phyloP scores from a whole-genome alignment of 1,140 invertebrate genomes.

The Panagrolaimus sp. region DNA sequence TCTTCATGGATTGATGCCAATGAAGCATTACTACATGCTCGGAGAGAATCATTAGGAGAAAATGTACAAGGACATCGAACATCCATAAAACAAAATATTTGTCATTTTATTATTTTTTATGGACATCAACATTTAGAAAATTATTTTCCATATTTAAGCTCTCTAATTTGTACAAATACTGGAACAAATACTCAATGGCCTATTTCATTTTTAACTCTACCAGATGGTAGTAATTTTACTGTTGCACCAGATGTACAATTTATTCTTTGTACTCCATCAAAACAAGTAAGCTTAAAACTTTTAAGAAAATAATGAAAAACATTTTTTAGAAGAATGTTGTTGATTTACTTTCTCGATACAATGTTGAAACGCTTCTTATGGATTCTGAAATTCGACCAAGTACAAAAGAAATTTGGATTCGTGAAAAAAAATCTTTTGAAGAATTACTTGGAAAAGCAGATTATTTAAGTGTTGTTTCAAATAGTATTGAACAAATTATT shows the following conservation, averaged over 20 bases:
- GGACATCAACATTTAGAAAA: conserved; percentile 27
- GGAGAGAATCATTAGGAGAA: background rate
- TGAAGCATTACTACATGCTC: background rate
- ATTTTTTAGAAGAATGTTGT: conserved; percentile 28
- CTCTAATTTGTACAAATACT: conserved; percentile 22
- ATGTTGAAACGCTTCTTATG: conserved; percentile 25
- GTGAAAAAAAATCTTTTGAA: background rate
- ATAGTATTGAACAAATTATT: conserved; percentile 28
- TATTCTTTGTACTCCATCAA: conserved; percentile 24
- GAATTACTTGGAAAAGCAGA: conserved; percentile 17
- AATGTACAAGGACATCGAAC: background rate
- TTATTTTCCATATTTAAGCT: conserved; percentile 29
- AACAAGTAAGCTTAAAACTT: conserved; percentile 17
- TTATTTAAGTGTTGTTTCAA: conserved; percentile 30
- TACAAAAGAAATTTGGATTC: conserved; percentile 13
- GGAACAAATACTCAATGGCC: conserved; percentile 23
- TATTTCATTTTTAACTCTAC: conserved; percentile 30
- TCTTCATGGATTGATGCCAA: conserved; percentile 17
- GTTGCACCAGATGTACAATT: conserved; percentile 29
- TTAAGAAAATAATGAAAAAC: background rate
- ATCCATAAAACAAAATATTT: background rate
- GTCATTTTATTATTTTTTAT: conserved; percentile 32
- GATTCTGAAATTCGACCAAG: background rate
- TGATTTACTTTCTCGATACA: conserved; percentile 30
- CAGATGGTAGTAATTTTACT: conserved; percentile 36